phyloP scores from a whole-genome alignment of 1,140 invertebrate species.

The Triops cancriformis region DNA sequence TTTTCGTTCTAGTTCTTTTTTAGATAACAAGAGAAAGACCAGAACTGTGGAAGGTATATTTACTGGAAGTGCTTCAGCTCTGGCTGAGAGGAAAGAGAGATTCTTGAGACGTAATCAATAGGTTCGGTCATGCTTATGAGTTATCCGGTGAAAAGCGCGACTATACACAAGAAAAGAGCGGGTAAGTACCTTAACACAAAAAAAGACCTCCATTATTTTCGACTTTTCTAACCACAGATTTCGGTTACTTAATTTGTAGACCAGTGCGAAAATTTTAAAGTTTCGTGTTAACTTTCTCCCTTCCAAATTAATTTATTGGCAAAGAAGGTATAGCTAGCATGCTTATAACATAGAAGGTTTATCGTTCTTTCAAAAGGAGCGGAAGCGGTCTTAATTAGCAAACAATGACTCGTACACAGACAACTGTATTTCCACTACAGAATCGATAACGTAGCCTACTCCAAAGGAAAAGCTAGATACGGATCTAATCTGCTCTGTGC shows the following conservation, averaged over 20 bases:
- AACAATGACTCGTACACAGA: background rate
- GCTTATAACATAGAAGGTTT: background rate
- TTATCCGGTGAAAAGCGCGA: conserved; percentile 1
- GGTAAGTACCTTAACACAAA: background rate
- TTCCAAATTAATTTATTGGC: background rate
- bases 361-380: background rate
- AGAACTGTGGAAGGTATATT: background rate
- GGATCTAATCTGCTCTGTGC: too few species aligned
- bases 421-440: background rate
- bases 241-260: background rate
- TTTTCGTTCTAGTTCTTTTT: background rate
- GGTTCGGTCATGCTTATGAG: conserved; percentile 1
- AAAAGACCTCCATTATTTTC: background rate
- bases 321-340: background rate
- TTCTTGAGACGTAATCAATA: conserved; percentile 14
- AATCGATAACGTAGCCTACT: background rate
- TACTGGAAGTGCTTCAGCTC: background rate
- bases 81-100: background rate
- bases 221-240: background rate
- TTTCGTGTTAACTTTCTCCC: background rate
- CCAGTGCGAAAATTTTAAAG: background rate
- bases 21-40: background rate
- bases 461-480: too few species aligned
- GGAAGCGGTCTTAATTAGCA: background rate
- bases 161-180: background rate